These are phyloP conservation scores for Helleia helle DNA, from an alignment of 2,888 invertebrate genomes.

Conservation along the genomic window DNA sequence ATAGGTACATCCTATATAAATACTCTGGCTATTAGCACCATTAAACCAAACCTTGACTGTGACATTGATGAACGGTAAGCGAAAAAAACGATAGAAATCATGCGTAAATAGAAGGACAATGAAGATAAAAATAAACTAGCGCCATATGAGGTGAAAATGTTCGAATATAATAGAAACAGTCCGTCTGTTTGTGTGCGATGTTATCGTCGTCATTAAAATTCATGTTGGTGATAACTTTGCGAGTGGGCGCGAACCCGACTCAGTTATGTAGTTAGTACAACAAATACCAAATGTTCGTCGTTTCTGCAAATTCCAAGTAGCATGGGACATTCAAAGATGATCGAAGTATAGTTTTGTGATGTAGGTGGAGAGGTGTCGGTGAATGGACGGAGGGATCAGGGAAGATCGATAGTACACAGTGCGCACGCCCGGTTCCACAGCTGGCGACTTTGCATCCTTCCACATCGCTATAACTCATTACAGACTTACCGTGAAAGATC, in stretches of 20 bases:
- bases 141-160: too few relatives aligned
- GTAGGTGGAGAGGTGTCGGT: constrained; percentile 64
- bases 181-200: too few relatives aligned
- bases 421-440: constrained; percentile 66
- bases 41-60: constrained; percentile 6
- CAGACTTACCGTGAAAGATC: constrained; percentile 42
- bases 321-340: constrained; percentile 10
- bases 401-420: constrained; percentile 65
- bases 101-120: too few relatives aligned
- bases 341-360: too few relatives aligned
- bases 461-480: constrained; percentile 35
- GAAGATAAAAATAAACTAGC: too few relatives aligned
- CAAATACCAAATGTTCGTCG: too few relatives aligned
- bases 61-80: constrained; percentile 9
- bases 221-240: not conserved
- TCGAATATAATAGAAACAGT: too few relatives aligned
- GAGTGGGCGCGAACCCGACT: too few relatives aligned
- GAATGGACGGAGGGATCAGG: constrained; percentile 65
- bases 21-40: not conserved
- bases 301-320: too few relatives aligned
- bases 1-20: too few relatives aligned
- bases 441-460: constrained; percentile 51
- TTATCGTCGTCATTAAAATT: constrained; percentile 1
- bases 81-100: too few relatives aligned
- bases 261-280: not conserved